A percentile compares a stretch with the other conserved stretches of the same genome.
These are phyloP conservation scores for Ciconia nigra DNA, from an alignment of 2,797 vertebrate genomes.

Conservation along the genomic window DNA sequence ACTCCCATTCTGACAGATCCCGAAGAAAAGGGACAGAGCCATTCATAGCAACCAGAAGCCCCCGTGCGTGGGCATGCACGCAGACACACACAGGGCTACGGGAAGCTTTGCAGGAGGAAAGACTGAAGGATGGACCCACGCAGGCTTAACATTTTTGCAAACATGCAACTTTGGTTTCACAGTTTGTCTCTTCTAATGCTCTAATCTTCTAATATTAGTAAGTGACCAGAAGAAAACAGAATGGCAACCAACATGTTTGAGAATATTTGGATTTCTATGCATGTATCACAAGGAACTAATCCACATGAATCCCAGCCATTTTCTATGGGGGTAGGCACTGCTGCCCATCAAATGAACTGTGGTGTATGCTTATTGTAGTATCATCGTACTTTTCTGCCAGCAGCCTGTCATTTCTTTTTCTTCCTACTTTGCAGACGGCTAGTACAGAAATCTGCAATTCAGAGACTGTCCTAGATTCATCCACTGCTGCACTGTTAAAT, in stretches of 20 bases:
- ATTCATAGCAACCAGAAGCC: not conserved
- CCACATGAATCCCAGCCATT: not conserved
- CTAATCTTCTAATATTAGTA: not conserved
- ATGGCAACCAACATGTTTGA: not conserved
- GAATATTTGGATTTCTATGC: not conserved
- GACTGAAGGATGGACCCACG: not conserved
- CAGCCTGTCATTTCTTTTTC: slow-evolving; percentile 23
- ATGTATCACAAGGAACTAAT: not conserved
- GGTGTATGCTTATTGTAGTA: not conserved
- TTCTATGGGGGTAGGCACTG: not conserved
- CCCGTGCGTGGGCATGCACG: not conserved
- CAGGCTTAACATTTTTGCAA: not conserved
- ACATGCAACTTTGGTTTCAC: not conserved
- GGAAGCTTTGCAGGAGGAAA: not conserved
- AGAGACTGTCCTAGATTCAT: slow-evolving; percentile 34
- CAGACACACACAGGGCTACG: not conserved
- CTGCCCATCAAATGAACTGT: not conserved
- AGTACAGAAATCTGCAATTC: slow-evolving; percentile 27
- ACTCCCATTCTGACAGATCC: not conserved
- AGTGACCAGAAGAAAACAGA: slow-evolving; percentile 19
- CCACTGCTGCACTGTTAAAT: slow-evolving; percentile 30
- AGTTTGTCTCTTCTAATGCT: not conserved
- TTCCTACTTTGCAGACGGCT: not conserved
- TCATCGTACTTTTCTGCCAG: not conserved
- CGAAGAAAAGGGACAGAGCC: not conserved